Conservation (phyloP, 2,888 invertebrate genomes). For the Eudasyphora cyanicolor region DNA sequence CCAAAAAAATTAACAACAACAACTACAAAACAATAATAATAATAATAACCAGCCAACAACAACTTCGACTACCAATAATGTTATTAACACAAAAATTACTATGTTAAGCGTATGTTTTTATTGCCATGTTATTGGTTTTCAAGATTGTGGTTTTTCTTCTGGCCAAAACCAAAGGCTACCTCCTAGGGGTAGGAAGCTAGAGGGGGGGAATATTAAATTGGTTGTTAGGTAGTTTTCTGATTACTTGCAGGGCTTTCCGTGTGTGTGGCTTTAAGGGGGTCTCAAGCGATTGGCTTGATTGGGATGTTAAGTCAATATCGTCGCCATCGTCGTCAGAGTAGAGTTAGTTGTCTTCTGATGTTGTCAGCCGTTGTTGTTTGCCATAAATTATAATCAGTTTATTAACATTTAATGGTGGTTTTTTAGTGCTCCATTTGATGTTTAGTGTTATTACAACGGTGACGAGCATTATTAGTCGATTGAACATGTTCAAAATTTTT, state of each 20-base stretch:
- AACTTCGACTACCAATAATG: neutral
- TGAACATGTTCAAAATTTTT: neutral
- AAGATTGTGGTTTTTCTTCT: conserved; percentile 9
- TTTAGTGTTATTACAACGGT: neutral
- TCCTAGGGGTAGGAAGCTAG: neutral
- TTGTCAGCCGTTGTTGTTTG: conserved; percentile 14
- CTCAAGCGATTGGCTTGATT: neutral
- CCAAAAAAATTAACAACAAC: neutral
- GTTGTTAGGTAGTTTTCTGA: neutral
- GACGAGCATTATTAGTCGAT: neutral
- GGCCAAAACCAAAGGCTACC: too few relatives aligned
- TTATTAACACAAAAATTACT: conserved; percentile 14
- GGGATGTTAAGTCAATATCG: neutral
- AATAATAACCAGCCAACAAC: too few relatives aligned
- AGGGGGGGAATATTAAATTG: neutral
- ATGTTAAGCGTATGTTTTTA: conserved; percentile 7
- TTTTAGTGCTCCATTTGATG: neutral
- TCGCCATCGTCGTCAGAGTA: neutral
- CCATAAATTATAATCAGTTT: conserved; percentile 57
- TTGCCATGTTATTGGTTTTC: conserved; percentile 10
- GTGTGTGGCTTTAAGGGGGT: neutral
- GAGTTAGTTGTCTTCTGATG: too few relatives aligned
- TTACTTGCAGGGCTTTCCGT: neutral
- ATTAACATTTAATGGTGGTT: conserved; percentile 25
- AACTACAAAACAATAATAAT: too few relatives aligned